Conservation (phyloP, 30 jellyfish, hydroid and myxozoan genomes). For the Aurelia sp. region DNA sequence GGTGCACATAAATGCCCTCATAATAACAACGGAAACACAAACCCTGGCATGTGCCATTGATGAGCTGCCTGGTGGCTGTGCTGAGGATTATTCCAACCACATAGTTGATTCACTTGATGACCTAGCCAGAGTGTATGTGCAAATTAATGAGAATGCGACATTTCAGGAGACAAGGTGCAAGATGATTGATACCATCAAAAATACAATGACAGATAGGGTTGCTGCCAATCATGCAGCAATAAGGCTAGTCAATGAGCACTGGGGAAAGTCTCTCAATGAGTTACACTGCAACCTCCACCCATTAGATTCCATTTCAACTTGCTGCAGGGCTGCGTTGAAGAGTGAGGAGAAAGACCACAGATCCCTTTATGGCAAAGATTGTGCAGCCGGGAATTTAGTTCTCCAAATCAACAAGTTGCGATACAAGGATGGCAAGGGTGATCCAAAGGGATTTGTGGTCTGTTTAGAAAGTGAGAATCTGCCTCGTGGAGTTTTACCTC, state of each 20-base stretch:
- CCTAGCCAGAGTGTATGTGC: constrained; percentile 20
- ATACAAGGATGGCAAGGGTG: constrained; percentile 47
- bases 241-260: constrained; percentile 14
- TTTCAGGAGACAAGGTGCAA: constrained; percentile 18
- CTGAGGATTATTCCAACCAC: constrained; percentile 42
- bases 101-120: constrained; percentile 31
- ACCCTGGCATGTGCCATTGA: constrained; percentile 19
- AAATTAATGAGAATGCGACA: neutral
- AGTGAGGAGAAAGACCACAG: constrained; percentile 12
- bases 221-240: constrained; percentile 52
- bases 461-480: constrained; percentile 11
- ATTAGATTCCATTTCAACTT: constrained; percentile 16
- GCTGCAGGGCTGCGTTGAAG: constrained; percentile 27
- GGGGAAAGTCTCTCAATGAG: constrained; percentile 54
- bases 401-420: constrained; percentile 23
- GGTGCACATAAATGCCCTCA: constrained; percentile 29
- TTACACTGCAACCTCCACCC: constrained; percentile 29
- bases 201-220: constrained; percentile 39
- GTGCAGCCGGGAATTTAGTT: constrained; percentile 22
- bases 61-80: constrained; percentile 48
- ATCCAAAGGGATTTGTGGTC: constrained; percentile 46
- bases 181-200: constrained; percentile 8
- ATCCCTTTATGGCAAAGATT: constrained; percentile 19
- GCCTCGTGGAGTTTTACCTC: neutral
- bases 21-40: constrained; percentile 7